Base-by-base conservation (phyloP, 2,797 vertebrate species). In the Fundulus diaphanus region DNA sequence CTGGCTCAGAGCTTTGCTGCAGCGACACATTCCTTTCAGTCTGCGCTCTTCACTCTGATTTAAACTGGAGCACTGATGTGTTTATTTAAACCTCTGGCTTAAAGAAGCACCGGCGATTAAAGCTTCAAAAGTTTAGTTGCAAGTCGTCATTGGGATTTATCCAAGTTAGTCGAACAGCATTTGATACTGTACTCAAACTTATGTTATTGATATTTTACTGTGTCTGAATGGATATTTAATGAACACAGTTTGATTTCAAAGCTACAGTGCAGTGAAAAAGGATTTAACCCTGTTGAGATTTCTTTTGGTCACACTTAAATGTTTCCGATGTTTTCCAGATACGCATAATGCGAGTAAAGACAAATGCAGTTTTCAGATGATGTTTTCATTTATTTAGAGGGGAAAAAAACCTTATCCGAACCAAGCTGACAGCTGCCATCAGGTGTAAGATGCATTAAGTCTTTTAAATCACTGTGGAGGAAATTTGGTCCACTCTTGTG, bases 1-100 rank as follows among this genome's bases (percentile, higher is more conserved):
- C 51, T 46, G 65, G 80, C 73, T 79, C 72, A 42, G 33, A 74
- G 35, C 42, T 56, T 84, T 70, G 51, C 54, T 65, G 54, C 70
- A 29, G 52, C 1, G n/a, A 69, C 56, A 63, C 27, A 77, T 79
- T 74, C 56, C n/a, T 69, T 73, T 63, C 54, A 72, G 59, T 77
- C 18, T 80, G n/a, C 2, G 22, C 35, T 68, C 31, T 71, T 27
- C 44, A 35, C 68, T 59, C 44, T 71, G 73, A 48, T 69, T 76
- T 80, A 70, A 57, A 86, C 75, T 56, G 48, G 42, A 71, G 77
- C 37, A 56, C 40, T 27, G 63, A 44, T 4, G 40, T 66, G 37
- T 66, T 66, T 42, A 27, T 44, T 27, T 44, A 68, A 76, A 77
- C 29, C 49, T 24, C 27, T 15, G 37, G 49, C 5, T 37, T 57